These are phyloP conservation scores for Porphyrio hochstetteri DNA, from an alignment of 2,113 vertebrate species.

Conservation along the genomic window DNA sequence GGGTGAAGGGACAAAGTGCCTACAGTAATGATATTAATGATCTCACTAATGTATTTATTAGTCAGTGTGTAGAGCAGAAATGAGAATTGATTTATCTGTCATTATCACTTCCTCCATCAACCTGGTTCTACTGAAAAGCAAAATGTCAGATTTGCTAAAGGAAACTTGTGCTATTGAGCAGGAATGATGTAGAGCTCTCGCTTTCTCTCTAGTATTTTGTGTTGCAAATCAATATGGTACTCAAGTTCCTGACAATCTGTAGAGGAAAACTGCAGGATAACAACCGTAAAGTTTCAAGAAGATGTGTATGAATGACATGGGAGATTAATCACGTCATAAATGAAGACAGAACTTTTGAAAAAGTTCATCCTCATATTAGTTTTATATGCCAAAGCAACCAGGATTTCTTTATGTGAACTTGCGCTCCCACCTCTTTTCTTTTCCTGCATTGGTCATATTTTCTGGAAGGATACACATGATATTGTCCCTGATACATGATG, in stretches of 20 bases:
- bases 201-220: background rate
- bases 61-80: background rate
- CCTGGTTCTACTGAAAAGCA: background rate
- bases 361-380: background rate
- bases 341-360: background rate
- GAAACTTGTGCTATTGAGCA: background rate
- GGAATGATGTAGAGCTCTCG: background rate
- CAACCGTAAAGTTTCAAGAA: background rate
- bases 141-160: background rate
- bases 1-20: background rate
- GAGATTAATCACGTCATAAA: background rate
- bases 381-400: background rate
- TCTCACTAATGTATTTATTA: conserved; percentile 13
- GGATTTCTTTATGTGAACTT: background rate
- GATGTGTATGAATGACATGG: background rate
- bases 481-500: background rate
- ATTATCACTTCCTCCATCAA: background rate
- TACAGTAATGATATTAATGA: background rate
- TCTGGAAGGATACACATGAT: background rate
- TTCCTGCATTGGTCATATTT: background rate
- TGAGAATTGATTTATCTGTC: conserved; percentile 4
- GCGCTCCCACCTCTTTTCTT: background rate
- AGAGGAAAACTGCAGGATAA: background rate
- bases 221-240: background rate
- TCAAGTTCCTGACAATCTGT: background rate